Conservation (phyloP, 2,888 invertebrate species). For the Diabrotica balteata region DNA sequence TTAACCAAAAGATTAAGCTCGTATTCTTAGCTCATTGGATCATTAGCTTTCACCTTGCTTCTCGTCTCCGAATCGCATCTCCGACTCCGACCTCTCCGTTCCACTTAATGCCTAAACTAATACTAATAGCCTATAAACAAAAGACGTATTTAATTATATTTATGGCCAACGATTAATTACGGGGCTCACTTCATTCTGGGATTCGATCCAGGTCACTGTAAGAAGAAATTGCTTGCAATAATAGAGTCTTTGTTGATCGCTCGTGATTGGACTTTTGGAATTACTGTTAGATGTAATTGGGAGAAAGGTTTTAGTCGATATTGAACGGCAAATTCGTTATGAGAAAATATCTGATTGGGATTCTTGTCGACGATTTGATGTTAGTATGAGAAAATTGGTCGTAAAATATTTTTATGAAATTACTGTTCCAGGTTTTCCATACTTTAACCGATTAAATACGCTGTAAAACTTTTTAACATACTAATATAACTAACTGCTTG, state of each 20-base stretch:
- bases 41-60: neutral
- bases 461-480: no score
- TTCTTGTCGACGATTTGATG: no score
- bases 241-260: constrained; percentile 3
- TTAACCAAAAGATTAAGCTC: no score
- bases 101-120: constrained; percentile 10
- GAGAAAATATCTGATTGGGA: no score
- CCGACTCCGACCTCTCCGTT: neutral
- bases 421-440: no score
- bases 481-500: no score
- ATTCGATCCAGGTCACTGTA: constrained; percentile 5
- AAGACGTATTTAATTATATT: constrained; percentile 16
- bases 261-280: neutral
- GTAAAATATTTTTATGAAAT: no score
- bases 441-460: no score
- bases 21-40: neutral
- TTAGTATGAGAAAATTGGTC: no score
- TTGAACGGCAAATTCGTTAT: no score
- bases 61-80: neutral
- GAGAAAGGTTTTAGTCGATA: no score
- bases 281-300: constrained; percentile 8
- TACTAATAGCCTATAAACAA: constrained; percentile 14
- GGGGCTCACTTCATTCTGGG: constrained; percentile 3
- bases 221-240: constrained; percentile 7
- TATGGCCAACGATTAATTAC: constrained; percentile 13